These are phyloP conservation scores for Stenichneumon culpator DNA, from an alignment of 2,888 invertebrate species.

Conservation along the genomic window DNA sequence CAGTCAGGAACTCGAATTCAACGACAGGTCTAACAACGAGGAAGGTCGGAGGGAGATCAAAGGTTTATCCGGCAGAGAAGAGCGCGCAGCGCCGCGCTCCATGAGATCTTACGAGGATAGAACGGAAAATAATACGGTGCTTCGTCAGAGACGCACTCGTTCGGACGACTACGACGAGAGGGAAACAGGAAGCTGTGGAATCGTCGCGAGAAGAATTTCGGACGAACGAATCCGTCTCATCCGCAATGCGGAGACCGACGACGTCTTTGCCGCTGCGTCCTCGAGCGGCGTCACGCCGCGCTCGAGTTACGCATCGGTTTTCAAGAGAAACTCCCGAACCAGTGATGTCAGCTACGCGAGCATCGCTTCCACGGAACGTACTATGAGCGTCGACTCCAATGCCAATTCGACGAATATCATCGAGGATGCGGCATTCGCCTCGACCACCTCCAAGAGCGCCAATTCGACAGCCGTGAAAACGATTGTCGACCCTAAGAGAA, in stretches of 20 bases:
- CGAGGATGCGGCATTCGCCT: slow-evolving; percentile 58
- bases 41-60: not conserved
- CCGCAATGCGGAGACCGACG: slow-evolving; percentile 59
- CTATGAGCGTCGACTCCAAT: slow-evolving; percentile 74
- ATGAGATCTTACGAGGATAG: slow-evolving; percentile 49
- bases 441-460: slow-evolving; percentile 57
- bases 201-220: not conserved
- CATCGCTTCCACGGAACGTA: slow-evolving; percentile 35
- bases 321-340: slow-evolving; percentile 67
- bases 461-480: slow-evolving; percentile 64
- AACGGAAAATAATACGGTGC: slow-evolving; percentile 48
- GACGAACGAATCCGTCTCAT: slow-evolving; percentile 65
- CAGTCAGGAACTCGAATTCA: slow-evolving; percentile 79
- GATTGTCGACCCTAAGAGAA: slow-evolving; percentile 65
- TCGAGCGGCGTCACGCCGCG: slow-evolving; percentile 41
- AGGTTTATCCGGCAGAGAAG: slow-evolving; percentile 65
- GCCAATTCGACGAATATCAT: slow-evolving; percentile 72
- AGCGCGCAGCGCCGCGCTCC: slow-evolving; percentile 71
- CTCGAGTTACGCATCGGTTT: slow-evolving; percentile 23
- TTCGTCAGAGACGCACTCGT: slow-evolving; percentile 75
- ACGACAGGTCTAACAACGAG: slow-evolving; percentile 70
- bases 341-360: slow-evolving; percentile 73
- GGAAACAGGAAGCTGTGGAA: slow-evolving; percentile 44
- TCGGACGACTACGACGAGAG: slow-evolving; percentile 79
- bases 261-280: slow-evolving; percentile 62